A percentile compares a stretch with the other conserved stretches of the same genome.
These are phyloP conservation scores for Hippopotamus amphibius DNA, from an alignment of 2,113 vertebrate species.

Conservation along the genomic window DNA sequence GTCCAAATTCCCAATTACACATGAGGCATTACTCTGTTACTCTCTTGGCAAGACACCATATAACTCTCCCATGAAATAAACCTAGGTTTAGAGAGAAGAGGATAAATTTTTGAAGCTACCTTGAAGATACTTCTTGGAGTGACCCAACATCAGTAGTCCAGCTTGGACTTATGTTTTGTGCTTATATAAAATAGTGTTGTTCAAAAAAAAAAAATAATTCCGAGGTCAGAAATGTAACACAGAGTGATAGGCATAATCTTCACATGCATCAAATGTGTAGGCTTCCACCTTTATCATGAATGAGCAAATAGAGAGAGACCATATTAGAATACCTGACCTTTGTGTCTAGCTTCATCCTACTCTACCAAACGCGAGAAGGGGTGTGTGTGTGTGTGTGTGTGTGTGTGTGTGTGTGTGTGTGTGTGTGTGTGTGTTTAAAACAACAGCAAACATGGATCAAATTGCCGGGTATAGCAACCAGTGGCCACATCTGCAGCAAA, in stretches of 20 bases:
- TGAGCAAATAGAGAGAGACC: not conserved
- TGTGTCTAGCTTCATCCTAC: constrained; percentile 48
- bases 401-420: not conserved
- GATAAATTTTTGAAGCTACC: constrained; percentile 15
- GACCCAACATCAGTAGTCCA: not conserved
- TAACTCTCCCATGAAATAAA: constrained; percentile 25
- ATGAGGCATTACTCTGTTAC: not conserved
- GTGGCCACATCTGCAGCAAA: constrained; percentile 83
- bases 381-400: not conserved
- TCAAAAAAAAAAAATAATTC: constrained; percentile 18
- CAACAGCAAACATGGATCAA: constrained; percentile 63
- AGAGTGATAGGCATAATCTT: not conserved
- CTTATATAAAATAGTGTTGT: not conserved
- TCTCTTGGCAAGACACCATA: constrained; percentile 30
- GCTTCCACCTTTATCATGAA: constrained; percentile 51
- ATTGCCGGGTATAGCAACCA: constrained; percentile 79
- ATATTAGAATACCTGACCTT: not conserved
- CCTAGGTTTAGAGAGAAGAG: constrained; percentile 31
- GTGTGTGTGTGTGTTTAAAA: not conserved
- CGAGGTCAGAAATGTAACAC: not conserved
- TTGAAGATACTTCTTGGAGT: constrained; percentile 21
- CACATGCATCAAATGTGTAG: constrained; percentile 36
- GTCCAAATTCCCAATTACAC: not conserved
- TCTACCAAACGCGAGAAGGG: constrained; percentile 55
- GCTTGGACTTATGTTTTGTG: not conserved